Evolutionary conservation across 2,888 invertebrate genomes (phyloP).

Genomic region (Coecobrya sp.): DNA sequence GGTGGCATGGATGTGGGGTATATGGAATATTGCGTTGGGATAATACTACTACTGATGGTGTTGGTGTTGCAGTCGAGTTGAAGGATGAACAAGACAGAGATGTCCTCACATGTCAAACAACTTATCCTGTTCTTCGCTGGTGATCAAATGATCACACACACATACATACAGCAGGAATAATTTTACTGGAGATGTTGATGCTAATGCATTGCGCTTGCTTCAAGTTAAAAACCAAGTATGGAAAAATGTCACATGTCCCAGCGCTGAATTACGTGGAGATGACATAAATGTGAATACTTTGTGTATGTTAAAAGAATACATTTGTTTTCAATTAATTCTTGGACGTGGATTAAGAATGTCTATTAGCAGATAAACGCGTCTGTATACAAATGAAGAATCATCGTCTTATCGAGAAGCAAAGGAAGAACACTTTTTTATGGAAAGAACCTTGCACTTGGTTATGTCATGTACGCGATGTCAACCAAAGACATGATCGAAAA

Average conservation of each 20-base stretch:
- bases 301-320: not conserved
- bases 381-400: too few relatives aligned
- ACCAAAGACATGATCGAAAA: constrained; percentile 7
- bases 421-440: not conserved
- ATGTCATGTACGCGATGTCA: constrained; percentile 36
- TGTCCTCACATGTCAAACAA: constrained; percentile 67
- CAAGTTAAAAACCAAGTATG: not conserved
- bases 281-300: not conserved
- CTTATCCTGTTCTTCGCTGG: constrained; percentile 26
- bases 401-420: not conserved
- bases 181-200: constrained; percentile 20
- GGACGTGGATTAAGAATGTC: not conserved
- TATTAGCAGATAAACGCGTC: too few relatives aligned
- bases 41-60: not conserved
- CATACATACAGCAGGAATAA: not conserved
- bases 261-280: not conserved
- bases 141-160: constrained; percentile 26
- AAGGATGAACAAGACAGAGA: constrained; percentile 62
- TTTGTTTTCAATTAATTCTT: constrained; percentile 60
- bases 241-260: constrained; percentile 10
- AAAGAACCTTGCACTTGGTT: constrained; percentile 12
- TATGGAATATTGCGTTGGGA: not conserved
- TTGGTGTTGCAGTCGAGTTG: constrained; percentile 18
- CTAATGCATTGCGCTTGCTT: not conserved
- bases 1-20: constrained; percentile 4